Evolutionary conservation across 2,888 invertebrate species (phyloP).

Genomic region (Eubasilissa splendida): DNA sequence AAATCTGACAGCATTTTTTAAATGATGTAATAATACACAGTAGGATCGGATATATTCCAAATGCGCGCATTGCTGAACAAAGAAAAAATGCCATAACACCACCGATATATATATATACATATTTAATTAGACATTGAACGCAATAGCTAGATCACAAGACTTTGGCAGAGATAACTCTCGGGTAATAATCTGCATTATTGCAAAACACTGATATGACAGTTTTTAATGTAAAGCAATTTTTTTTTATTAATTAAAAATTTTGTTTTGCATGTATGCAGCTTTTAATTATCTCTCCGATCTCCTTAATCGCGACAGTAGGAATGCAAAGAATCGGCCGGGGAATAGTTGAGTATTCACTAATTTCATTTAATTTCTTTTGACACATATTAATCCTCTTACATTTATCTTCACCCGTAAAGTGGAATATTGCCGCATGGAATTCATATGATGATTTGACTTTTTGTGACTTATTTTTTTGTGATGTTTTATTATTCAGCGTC

Average conservation of each 20-base stretch:
- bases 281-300: conserved; percentile 35
- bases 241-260: conserved; percentile 23
- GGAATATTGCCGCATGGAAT: conserved; percentile 13
- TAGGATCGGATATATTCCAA: no score
- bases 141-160: no score
- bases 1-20: no score
- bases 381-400: neutral
- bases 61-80: no score
- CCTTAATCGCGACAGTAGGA: conserved; percentile 26
- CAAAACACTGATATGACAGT: no score
- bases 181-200: no score
- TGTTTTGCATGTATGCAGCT: conserved; percentile 15
- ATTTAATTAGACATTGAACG: no score
- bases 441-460: no score
- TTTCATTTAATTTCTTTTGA: conserved; percentile 34
- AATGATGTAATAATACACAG: no score
- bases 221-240: neutral
- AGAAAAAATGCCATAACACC: no score
- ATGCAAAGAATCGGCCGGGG: conserved; percentile 7
- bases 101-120: no score
- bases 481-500: neutral
- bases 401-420: neutral
- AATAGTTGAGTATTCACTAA: conserved; percentile 39
- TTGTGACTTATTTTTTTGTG: neutral
- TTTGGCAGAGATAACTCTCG: no score